Conservation (phyloP, 2,888 invertebrate genomes). For the Hymenopus coronatus region DNA sequence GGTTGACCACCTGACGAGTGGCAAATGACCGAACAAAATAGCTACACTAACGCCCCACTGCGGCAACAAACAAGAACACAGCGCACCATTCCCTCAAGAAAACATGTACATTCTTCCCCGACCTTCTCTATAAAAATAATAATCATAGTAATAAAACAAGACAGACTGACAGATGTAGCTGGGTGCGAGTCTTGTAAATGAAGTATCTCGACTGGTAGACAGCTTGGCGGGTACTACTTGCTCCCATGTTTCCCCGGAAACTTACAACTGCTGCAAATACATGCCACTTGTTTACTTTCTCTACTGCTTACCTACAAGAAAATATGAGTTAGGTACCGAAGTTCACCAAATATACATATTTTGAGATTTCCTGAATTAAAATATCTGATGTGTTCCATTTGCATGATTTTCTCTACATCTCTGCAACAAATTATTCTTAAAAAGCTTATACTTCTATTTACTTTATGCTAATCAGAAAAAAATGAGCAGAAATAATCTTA, state of each 20-base stretch:
- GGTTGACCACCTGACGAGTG: slow-evolving; percentile 21
- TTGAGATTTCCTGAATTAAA: too few species aligned
- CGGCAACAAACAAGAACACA: slow-evolving; percentile 21
- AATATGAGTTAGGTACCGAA: too few species aligned
- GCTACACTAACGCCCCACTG: slow-evolving; percentile 25
- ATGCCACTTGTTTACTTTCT: background rate
- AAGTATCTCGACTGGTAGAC: background rate
- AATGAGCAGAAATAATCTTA: too few species aligned
- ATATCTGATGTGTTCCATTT: too few species aligned
- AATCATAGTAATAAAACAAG: background rate
- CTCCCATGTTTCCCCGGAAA: background rate
- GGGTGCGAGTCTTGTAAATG: background rate
- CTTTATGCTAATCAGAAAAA: too few species aligned
- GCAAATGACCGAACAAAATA: slow-evolving; percentile 29
- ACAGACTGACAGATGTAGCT: background rate
- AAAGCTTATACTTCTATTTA: too few species aligned
- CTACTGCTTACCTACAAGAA: too few species aligned
- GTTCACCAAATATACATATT: too few species aligned
- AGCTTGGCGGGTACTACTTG: background rate
- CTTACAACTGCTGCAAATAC: background rate
- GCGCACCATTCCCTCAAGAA: slow-evolving; percentile 4
- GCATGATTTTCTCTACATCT: too few species aligned
- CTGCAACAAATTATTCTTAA: too few species aligned
- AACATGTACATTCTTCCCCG: background rate
- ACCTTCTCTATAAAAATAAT: background rate